phyloP scores from a whole-genome alignment of 2,888 invertebrate species.

The Tholera decimalis region DNA sequence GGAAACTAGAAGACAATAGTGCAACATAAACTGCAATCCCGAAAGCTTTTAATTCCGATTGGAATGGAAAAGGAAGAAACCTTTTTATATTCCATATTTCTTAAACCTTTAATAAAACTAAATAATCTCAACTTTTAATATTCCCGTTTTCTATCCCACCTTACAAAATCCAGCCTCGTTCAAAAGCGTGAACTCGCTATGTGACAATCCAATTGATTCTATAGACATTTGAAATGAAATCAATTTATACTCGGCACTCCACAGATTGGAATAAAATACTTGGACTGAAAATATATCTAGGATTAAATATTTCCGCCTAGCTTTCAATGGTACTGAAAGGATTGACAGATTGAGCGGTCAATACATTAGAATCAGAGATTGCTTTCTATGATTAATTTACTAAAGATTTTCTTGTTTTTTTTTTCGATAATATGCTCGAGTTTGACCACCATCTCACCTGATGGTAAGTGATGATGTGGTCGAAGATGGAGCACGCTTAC shows the following conservation, averaged over 20 bases:
- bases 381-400: no score
- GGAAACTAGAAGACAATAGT: no score
- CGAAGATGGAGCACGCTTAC: no score
- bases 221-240: conserved; percentile 63
- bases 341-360: conserved; percentile 28
- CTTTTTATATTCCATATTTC: background rate
- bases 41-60: no score
- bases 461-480: no score
- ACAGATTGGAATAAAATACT: conserved; percentile 58
- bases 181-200: conserved; percentile 23
- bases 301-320: conserved; percentile 57
- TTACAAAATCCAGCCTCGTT: background rate
- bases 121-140: background rate
- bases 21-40: no score
- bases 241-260: conserved; percentile 57
- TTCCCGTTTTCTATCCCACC: background rate
- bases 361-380: background rate
- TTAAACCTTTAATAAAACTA: background rate
- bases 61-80: no score
- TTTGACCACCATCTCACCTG: no score
- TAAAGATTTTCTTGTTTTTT: no score
- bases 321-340: conserved; percentile 24
- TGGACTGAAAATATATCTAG: conserved; percentile 56
- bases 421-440: no score
- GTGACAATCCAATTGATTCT: conserved; percentile 60